Evolutionary conservation across 2,888 invertebrate species (phyloP).

Genomic region (Phaonia tiefii): DNA sequence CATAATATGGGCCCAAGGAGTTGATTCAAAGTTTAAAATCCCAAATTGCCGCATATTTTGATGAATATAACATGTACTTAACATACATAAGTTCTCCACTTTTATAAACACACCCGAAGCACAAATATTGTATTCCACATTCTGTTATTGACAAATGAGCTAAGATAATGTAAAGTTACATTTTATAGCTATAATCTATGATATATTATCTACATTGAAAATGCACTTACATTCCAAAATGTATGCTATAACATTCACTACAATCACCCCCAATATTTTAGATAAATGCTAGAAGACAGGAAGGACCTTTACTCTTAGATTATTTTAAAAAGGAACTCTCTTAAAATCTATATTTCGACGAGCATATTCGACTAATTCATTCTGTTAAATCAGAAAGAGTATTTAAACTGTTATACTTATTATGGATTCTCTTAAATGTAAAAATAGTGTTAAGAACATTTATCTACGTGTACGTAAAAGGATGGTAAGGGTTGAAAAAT

Average conservation of each 20-base stretch:
- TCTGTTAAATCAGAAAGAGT: constrained; percentile 35
- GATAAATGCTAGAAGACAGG: not conserved
- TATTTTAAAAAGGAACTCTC: too few relatives aligned
- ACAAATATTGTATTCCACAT: too few relatives aligned
- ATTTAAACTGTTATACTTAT: constrained; percentile 58
- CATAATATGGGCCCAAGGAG: too few relatives aligned
- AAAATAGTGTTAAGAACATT: not conserved
- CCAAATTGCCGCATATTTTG: too few relatives aligned
- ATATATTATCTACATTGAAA: constrained; percentile 32
- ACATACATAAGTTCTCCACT: too few relatives aligned
- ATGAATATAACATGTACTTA: too few relatives aligned
- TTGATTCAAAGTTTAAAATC: too few relatives aligned
- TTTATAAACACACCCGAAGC: too few relatives aligned
- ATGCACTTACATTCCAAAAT: not conserved
- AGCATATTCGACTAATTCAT: too few relatives aligned
- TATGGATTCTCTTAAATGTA: not conserved
- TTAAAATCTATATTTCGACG: constrained; percentile 45
- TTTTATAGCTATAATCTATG: too few relatives aligned
- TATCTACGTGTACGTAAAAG: constrained; percentile 26
- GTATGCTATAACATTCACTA: not conserved
- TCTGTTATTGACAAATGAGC: too few relatives aligned
- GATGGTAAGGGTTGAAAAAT: constrained; percentile 5
- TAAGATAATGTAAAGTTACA: too few relatives aligned
- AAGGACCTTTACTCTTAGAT: not conserved
- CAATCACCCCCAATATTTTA: not conserved